Percentiles rank a stretch among this genome's conserved stretches.
These are phyloP conservation scores for Papilio dardanus DNA, from an alignment of 1,140 invertebrate genomes.

Conservation along the genomic window DNA sequence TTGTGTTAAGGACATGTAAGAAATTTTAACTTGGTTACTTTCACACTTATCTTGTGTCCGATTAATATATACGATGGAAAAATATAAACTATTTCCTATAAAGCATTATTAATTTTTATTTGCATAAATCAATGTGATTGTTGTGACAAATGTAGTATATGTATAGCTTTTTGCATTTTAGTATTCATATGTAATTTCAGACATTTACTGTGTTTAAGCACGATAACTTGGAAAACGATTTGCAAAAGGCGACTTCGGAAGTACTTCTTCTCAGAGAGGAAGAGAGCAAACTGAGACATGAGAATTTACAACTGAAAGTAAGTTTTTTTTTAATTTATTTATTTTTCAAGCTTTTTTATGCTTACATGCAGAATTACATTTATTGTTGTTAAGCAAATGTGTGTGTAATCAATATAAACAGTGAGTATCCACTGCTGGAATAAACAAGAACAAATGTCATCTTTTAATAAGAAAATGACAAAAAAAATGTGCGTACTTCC, in stretches of 20 bases:
- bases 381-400: not conserved
- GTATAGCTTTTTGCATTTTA: conserved; percentile 47
- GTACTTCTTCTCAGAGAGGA: conserved; percentile 89
- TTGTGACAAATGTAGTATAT: conserved; percentile 40
- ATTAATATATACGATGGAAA: not conserved
- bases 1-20: too few relatives aligned
- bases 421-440: too few relatives aligned
- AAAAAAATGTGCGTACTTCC: too few relatives aligned
- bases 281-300: conserved; percentile 89
- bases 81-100: not conserved
- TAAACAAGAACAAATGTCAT: too few relatives aligned
- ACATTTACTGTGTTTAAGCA: conserved; percentile 62
- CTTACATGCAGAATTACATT: not conserved
- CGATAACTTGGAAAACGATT: conserved; percentile 81
- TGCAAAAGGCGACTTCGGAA: conserved; percentile 87
- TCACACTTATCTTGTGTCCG: not conserved
- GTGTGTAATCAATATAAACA: not conserved
- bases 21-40: too few relatives aligned
- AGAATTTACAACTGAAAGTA: conserved; percentile 92
- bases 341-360: not conserved
- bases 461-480: too few relatives aligned
- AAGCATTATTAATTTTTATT: conserved; percentile 45
- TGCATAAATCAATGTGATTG: conserved; percentile 44
- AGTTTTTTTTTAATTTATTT: conserved; percentile 41
- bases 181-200: conserved; percentile 56